Conservation (phyloP, 2,113 vertebrate species). For the Puntigrus tetrazona region DNA sequence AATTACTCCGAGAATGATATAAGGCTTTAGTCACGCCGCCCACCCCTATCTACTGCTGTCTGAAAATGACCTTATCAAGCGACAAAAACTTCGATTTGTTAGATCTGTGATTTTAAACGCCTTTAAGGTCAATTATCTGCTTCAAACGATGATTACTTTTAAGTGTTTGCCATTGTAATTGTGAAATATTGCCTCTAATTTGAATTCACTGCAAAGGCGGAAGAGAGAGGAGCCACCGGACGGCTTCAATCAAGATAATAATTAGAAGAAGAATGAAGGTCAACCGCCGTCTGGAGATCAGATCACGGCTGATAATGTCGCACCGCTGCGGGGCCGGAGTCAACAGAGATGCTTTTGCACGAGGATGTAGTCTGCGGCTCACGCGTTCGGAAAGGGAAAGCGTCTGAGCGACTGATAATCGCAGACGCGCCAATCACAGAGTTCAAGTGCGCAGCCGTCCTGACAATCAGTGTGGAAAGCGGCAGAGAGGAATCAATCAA, state of each 20-base stretch:
- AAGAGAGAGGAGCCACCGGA: slow-evolving; percentile 3
- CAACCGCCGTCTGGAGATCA: slow-evolving; percentile 54
- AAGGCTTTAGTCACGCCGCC: neutral
- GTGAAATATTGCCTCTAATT: slow-evolving; percentile 26
- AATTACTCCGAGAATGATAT: slow-evolving; percentile 1
- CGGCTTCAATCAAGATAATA: slow-evolving; percentile 49
- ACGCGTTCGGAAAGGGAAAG: neutral
- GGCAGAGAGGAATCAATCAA: slow-evolving; percentile 23
- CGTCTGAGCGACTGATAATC: neutral
- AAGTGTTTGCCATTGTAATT: slow-evolving; percentile 34
- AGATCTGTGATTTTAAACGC: slow-evolving; percentile 8
- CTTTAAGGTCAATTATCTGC: slow-evolving; percentile 53
- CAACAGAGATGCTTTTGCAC: slow-evolving; percentile 5
- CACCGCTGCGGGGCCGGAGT: slow-evolving; percentile 28
- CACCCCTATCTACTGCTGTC: neutral
- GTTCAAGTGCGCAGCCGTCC: neutral
- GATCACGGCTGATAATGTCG: slow-evolving; percentile 40
- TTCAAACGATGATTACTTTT: slow-evolving; percentile 26
- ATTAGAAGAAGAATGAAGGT: slow-evolving; percentile 52
- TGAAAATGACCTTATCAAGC: slow-evolving; percentile 24
- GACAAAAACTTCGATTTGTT: neutral
- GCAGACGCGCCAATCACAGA: neutral
- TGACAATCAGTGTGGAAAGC: neutral
- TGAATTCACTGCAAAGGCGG: slow-evolving; percentile 20
- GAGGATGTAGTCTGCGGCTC: neutral